Base-by-base conservation (phyloP, 92 coral and sea anemone genomes). In the Virgularia gustaviana region DNA sequence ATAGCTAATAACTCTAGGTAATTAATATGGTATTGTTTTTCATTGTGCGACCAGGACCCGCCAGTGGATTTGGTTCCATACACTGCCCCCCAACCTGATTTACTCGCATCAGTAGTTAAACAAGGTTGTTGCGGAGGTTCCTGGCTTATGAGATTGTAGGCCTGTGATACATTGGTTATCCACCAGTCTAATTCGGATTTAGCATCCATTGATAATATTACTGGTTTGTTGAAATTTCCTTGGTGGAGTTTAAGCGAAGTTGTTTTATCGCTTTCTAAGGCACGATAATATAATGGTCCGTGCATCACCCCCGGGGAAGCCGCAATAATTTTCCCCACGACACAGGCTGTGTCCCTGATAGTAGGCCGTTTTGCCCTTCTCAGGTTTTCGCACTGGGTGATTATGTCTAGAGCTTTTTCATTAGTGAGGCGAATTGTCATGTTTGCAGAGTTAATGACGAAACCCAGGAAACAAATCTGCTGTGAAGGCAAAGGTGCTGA, bases 401-500 rank as follows among this genome's bases (percentile, higher is more conserved):
- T 72, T 8, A 84, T 56, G 68, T 70, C 77, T 9, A 28, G 27
- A 30, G 68, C 71, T 44, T 71, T 75, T 33, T 41, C 88, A 3
- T 55, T 22, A 35, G 78, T 75, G 58, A 85, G 73, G 18, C 82
- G 81, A 42, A 85, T 64, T 35, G 86, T 80, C 89, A 81, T 85
- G 51, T 61, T 42, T 39, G 51, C 72, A 25, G 89, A 85, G 75
- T 85, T 71, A 22, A 85, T 19, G 9, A 53, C 63, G 62, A 76
- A 80, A 31, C 86, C 89, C 41, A 85, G 71, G 63, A 85, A 80
- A 47, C 60, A 76, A 22, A 71, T 76, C 35, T 61, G 51, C 57
- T 85, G 83, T 32, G 79, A 63, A 30, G 80, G 89, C 33, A 33
- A 24, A 27, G 15, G 36, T 62, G 63, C 71, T 29, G 86, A 80